Base-by-base conservation (phyloP, 2,888 invertebrate genomes). In the Eudemis profundana region DNA sequence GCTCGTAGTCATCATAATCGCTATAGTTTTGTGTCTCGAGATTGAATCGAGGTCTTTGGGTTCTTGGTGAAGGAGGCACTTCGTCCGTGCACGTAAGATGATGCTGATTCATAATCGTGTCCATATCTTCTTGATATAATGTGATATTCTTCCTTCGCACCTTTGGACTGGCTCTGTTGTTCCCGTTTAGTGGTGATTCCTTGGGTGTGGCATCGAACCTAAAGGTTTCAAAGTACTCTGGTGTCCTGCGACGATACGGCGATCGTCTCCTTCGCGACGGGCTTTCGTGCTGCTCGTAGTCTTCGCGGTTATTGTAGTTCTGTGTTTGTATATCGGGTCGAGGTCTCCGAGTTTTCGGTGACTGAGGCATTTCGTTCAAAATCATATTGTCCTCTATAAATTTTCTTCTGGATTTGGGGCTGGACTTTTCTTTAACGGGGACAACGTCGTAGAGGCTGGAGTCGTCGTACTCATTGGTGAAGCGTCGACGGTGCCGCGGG, bases 351-450 rank as follows among this genome's bases (percentile, higher is more conserved):
- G 87, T 84, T 71, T 82, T 79, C 1, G 91, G 90, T 0, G 90
- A 90, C 1, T 90, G 90, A 12, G 85, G 89, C 4, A 90, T 87
- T 78, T 90, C 90, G 64, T 72, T 87, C 53, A 81, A 83, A 66
- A 72, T 72, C 36, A 77, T 68, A 68, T 79, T 78, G 23, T 86
- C 81, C 61, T 83, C 82, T 7, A 70, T 68, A 72, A 84, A 83
- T 71, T 88, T 90, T 66, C 81, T 78, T 69, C 84, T 82, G 1
- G 83, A 74, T 72, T 88, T 89, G 1, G 90, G 89, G 69, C 89
- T 90, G 1, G 85, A 79, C 70, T 84, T 89, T 74, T 92, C 91
- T 71, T 87, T 90, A 1, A 92, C 90, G 1, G 91, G 91, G 29
- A 91, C 74, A 27, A 89, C 64, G 62, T 92, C 91, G 67, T 91